Percentiles rank a stretch among this genome's conserved stretches.
Evolutionary conservation across 2,888 invertebrate species (phyloP).

Genomic region (Oegoconia quadripuncta): DNA sequence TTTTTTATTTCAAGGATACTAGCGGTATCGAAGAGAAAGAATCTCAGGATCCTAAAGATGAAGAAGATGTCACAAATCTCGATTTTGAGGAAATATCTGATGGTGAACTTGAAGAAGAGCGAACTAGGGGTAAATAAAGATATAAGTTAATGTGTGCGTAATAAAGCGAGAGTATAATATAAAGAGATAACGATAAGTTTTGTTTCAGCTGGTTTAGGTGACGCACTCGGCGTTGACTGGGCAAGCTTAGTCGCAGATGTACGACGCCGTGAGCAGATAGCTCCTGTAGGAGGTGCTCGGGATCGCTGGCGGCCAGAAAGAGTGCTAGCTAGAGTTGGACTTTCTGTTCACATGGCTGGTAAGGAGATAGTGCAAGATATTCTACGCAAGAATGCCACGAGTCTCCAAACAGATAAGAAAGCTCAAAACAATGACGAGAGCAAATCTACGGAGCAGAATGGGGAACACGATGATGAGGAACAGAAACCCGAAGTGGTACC

Average conservation of each 20-base stretch:
- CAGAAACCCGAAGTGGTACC: constrained; percentile 36
- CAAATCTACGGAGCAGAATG: constrained; percentile 44
- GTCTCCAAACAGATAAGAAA: constrained; percentile 36
- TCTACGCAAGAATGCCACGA: constrained; percentile 52
- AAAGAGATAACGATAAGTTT: too few relatives aligned
- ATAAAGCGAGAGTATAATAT: too few relatives aligned
- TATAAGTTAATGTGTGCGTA: too few relatives aligned
- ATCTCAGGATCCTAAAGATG: constrained; percentile 80
- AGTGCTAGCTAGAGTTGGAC: constrained; percentile 88
- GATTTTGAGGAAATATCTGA: constrained; percentile 95
- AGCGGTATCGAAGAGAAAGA: constrained; percentile 67
- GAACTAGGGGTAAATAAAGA: constrained; percentile 70
- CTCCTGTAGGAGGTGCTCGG: constrained; percentile 80
- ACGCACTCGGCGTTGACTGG: constrained; percentile 98
- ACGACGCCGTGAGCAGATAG: constrained; percentile 72
- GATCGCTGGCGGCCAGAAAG: constrained; percentile 90
- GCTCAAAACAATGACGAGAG: constrained; percentile 28
- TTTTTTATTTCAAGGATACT: constrained; percentile 45
- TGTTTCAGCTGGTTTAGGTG: constrained; percentile 83
- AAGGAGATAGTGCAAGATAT: constrained; percentile 62
- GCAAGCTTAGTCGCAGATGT: constrained; percentile 92
- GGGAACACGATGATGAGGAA: constrained; percentile 35
- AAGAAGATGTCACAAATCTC: constrained; percentile 85
- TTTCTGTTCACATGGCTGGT: constrained; percentile 89
- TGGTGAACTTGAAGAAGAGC: constrained; percentile 92